Percentiles rank a stretch among this genome's conserved stretches.
phyloP scores from a whole-genome alignment of 2,888 invertebrate genomes.

The Athalia circularis region DNA sequence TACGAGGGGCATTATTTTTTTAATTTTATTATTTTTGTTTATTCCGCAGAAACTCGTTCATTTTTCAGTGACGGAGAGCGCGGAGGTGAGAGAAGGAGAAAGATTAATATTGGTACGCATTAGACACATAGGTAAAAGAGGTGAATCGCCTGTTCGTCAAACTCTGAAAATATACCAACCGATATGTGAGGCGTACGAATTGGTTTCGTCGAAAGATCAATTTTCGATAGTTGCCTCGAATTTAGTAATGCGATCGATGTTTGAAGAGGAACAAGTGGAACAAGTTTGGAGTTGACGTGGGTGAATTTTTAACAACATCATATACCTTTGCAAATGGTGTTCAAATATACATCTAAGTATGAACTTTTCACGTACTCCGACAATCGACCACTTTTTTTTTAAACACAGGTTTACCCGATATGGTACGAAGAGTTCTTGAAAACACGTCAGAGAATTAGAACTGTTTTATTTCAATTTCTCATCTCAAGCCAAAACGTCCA shows the following conservation, averaged over 20 bases:
- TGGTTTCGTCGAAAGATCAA: conserved; percentile 24
- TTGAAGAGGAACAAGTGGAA: background rate
- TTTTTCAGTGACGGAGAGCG: too few relatives aligned
- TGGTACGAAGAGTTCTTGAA: background rate
- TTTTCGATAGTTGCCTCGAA: conserved; percentile 10
- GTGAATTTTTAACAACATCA: conserved; percentile 15
- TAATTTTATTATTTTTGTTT: too few relatives aligned
- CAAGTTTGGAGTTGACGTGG: conserved; percentile 10
- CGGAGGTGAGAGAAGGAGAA: too few relatives aligned
- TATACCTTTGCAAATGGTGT: background rate
- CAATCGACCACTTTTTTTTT: too few relatives aligned
- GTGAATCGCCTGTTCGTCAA: conserved; percentile 1
- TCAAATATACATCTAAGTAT: conserved; percentile 6
- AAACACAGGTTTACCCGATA: too few relatives aligned
- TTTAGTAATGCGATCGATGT: conserved; percentile 25
- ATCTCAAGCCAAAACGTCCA: too few relatives aligned
- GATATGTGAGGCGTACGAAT: background rate
- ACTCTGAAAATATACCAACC: background rate
- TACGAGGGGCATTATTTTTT: too few relatives aligned
- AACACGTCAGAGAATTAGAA: too few relatives aligned
- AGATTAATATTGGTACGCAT: too few relatives aligned
- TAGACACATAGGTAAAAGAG: too few relatives aligned
- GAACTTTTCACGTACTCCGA: background rate
- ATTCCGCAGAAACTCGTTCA: too few relatives aligned
- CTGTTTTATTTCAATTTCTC: too few relatives aligned